A percentile compares a stretch with the other conserved stretches of the same genome.
phyloP scores from a whole-genome alignment of 1,140 invertebrate genomes.

The Eufriesea mexicana region DNA sequence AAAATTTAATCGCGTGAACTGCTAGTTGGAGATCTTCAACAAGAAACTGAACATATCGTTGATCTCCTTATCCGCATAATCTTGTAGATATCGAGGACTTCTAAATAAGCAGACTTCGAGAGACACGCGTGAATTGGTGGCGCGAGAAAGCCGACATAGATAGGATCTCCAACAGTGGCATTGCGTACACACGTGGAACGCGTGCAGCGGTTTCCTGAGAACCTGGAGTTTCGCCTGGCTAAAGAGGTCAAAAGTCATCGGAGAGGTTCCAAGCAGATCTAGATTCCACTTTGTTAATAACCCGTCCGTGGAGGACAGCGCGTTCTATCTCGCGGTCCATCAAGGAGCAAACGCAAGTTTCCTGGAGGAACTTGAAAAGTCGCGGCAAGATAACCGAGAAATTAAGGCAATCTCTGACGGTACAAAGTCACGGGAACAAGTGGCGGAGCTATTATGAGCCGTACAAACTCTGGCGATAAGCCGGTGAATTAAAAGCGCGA shows the following conservation, averaged over 20 bases:
- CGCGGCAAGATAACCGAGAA: slow-evolving; percentile 43
- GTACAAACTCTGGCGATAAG: background rate
- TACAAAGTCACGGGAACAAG: slow-evolving; percentile 10
- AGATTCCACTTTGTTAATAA: slow-evolving; percentile 60
- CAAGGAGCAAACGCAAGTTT: slow-evolving; percentile 42
- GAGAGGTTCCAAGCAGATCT: slow-evolving; percentile 20
- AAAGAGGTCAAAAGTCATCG: slow-evolving; percentile 51
- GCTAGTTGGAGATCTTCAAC: too few species aligned
- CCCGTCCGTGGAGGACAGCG: background rate
- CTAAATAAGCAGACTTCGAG: background rate
- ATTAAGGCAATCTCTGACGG: background rate
- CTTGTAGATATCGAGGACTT: background rate
- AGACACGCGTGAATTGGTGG: background rate
- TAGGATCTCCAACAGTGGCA: background rate
- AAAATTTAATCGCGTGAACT: too few species aligned
- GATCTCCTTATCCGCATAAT: too few species aligned
- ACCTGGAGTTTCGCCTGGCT: slow-evolving; percentile 37
- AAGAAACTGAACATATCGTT: too few species aligned
- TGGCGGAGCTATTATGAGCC: background rate
- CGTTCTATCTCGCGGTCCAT: slow-evolving; percentile 50
- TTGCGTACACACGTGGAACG: slow-evolving; percentile 14
- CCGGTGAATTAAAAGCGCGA: background rate
- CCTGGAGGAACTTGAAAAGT: slow-evolving; percentile 61
- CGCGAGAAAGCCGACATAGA: background rate
- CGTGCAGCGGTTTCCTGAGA: slow-evolving; percentile 6